Evolutionary conservation across 1,140 invertebrate genomes (phyloP), one percentile per base, ranked within the genome.

Genomic region (Tetraneura akinire): DNA sequence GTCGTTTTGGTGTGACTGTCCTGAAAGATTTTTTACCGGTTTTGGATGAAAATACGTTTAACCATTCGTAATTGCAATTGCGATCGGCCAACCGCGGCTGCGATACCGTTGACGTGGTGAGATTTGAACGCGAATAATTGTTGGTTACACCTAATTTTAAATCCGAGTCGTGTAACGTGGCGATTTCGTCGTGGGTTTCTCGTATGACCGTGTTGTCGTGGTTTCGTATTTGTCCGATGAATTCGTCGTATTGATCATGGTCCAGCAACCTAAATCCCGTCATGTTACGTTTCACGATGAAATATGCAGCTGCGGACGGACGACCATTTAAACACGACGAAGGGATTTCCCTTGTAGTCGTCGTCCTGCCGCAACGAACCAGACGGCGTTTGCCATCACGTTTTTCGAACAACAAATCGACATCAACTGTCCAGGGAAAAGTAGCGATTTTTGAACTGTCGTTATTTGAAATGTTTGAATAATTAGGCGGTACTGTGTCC

Each of bases 21-120:
- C 1, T 21, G 3, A 1, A 11, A 3, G 29, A 4, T n/a, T n/a
- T n/a, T n/a, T n/a, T 16, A 0, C 16, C 1, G 0, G 1, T 32
- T 32, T 0, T 18, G 9, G 2, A 1, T 1, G 9, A 37, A 64
- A 32, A 64, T 9, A 29, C 26, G 5, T 0, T 64, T 9, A 64
- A 29, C 60, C 29, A 64, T 3, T 8, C 2, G 18, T 11, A 64
- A n/a, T 9, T 0, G 62, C 18, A 11, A 3, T 10, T n/a, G 49
- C 32, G 32, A 4, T 10, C 32, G 32, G 5, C 6, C n/a, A 1
- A 1, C 32, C 1, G 16, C 9, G 8, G 18, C 2, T n/a, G n/a
- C n/a, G n/a, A n/a, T n/a, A n/a, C n/a, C n/a, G n/a, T n/a, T n/a
- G n/a, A n/a, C n/a, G n/a, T n/a, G n/a, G n/a, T n/a, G n/a, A n/a